These are phyloP conservation scores for Anoplolepis gracilipes DNA, from an alignment of 1,140 invertebrate genomes.

Conservation along the genomic window DNA sequence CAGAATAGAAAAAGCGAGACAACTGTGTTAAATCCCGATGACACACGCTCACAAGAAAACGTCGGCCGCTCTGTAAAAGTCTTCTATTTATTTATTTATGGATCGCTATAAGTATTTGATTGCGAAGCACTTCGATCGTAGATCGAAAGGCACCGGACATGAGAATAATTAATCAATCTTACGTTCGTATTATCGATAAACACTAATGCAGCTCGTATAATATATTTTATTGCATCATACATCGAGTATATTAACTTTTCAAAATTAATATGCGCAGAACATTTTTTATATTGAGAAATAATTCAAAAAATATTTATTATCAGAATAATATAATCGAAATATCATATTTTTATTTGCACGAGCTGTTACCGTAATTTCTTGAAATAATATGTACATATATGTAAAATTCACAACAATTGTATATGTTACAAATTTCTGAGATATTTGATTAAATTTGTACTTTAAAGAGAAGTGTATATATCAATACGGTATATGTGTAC, in stretches of 20 bases:
- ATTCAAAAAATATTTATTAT: background rate
- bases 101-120: constrained; percentile 1
- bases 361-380: too few species aligned
- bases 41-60: constrained; percentile 17
- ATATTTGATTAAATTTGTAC: constrained; percentile 6
- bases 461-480: constrained; percentile 4
- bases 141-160: background rate
- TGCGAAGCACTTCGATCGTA: background rate
- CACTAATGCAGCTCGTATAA: background rate
- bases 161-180: background rate
- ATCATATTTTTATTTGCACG: too few species aligned
- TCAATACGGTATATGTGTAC: background rate
- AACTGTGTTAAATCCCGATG: constrained; percentile 29
- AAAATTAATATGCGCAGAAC: background rate
- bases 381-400: background rate
- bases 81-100: constrained; percentile 50
- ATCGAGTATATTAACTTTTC: background rate
- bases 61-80: background rate
- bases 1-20: constrained; percentile 51
- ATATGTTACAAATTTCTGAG: background rate
- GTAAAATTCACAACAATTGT: background rate
- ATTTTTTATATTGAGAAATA: background rate
- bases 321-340: background rate
- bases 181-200: background rate
- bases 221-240: background rate